These are phyloP conservation scores for Petrosia ficiformis DNA, from an alignment of 37 sponge, comb jelly and placozoan species.

Conservation along the genomic window DNA sequence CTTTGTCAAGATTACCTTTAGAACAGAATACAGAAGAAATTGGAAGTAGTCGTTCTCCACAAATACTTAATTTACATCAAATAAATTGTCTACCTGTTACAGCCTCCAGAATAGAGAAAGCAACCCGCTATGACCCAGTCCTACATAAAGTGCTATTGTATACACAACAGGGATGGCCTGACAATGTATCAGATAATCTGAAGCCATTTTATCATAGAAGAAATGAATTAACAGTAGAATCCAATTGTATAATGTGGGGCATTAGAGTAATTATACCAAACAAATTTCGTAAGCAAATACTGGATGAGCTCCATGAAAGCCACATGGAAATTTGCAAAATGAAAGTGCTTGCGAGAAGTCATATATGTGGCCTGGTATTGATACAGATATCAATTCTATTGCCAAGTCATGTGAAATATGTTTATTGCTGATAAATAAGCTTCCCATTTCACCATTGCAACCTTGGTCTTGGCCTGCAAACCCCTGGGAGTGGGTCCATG, in stretches of 20 bases:
- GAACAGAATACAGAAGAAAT: not conserved
- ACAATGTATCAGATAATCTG: not conserved
- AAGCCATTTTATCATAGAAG: not conserved
- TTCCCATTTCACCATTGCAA: no score
- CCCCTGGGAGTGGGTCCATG: no score
- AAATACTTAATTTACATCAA: not conserved
- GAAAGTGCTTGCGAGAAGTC: slow-evolving; percentile 30
- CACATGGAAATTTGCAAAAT: no score
- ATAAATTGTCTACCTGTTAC: not conserved
- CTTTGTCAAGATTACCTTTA: not conserved
- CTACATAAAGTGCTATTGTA: not conserved
- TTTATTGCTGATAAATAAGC: not conserved
- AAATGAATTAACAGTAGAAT: not conserved
- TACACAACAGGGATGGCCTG: not conserved
- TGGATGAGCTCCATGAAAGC: no score
- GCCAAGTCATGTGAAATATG: slow-evolving; percentile 6
- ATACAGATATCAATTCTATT: slow-evolving; percentile 3
- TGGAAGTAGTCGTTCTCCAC: not conserved
- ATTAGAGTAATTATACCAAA: not conserved
- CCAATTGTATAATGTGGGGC: not conserved
- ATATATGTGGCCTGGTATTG: slow-evolving; percentile 35
- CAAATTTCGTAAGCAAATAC: not conserved
- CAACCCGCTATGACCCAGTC: not conserved
- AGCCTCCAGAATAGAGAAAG: not conserved
- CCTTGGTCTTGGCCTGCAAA: no score